Evolutionary conservation across 2,888 invertebrate species (phyloP), one percentile per base, ranked within the genome.

Genomic region (Shargacucullia verbasci): DNA sequence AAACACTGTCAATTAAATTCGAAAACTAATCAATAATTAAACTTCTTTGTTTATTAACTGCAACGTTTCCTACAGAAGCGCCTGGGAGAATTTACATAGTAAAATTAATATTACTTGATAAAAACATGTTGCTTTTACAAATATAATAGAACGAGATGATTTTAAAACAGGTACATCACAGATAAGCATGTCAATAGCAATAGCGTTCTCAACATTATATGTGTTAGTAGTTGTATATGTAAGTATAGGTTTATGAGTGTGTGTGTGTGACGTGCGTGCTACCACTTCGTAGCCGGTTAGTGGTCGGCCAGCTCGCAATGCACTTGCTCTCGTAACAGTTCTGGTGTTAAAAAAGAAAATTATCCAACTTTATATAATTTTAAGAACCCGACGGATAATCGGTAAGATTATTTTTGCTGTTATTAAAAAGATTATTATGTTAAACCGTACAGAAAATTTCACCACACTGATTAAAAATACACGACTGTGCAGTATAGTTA

Each of bases 211-310:
- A 31, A 12, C 27, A 9, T 37, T 35, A 15, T 31, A 3, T 61
- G 34, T 48, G 35, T 27, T 29, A 34, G 37, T 27, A 10, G 9
- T 15, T 10, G 29, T 31, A 13, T 33, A 34, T n/a, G n/a, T n/a
- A n/a, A n/a, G n/a, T n/a, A n/a, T n/a, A n/a, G n/a, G 33, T n/a
- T 14, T 8, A 31, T 43, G 15, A 35, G 41, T 13, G 1, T 31
- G 37, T 29, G 35, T 46, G 41, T 14, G 47, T 52, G 34, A 15
- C 12, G 31, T 56, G 65, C 56, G 43, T 65, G 60, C 46, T 10
- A n/a, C 7, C 35, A 63, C 49, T 45, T n/a, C n/a, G n/a, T n/a
- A 34, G 39, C 9, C 56, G 69, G 60, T 69, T 40, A 37, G 53
- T 69, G 50, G 47, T 69, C 65, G 46, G n/a, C 12, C 56, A 44